Evolutionary conservation across 2,888 invertebrate genomes (phyloP).

Genomic region (Hydriomena furcata): DNA sequence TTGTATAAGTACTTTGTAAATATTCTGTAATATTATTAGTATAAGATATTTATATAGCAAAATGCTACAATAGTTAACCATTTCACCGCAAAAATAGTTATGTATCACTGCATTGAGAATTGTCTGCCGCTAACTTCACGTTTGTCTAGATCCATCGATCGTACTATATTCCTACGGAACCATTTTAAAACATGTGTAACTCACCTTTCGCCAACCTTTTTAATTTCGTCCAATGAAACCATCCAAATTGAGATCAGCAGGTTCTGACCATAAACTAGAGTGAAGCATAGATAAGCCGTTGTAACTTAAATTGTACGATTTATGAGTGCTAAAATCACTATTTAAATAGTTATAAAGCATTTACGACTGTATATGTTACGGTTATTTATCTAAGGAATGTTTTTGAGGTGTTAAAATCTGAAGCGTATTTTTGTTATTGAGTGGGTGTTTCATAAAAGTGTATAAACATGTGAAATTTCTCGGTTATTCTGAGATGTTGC

Average conservation of each 20-base stretch:
- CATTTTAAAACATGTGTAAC: not conserved
- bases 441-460: slow-evolving; percentile 16
- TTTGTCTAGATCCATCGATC: too few relatives aligned
- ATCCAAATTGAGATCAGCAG: slow-evolving; percentile 29
- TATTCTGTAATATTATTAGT: too few relatives aligned
- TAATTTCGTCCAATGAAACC: slow-evolving; percentile 25
- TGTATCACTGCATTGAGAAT: too few relatives aligned
- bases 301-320: slow-evolving; percentile 33
- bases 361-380: slow-evolving; percentile 22
- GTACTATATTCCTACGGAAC: too few relatives aligned
- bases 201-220: slow-evolving; percentile 18
- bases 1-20: too few relatives aligned
- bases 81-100: too few relatives aligned
- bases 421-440: slow-evolving; percentile 4
- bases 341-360: slow-evolving; percentile 36
- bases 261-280: slow-evolving; percentile 30
- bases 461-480: not conserved
- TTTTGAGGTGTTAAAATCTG: slow-evolving; percentile 33
- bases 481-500: too few relatives aligned
- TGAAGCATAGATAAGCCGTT: slow-evolving; percentile 33
- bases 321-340: slow-evolving; percentile 37
- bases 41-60: too few relatives aligned
- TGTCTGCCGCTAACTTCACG: too few relatives aligned
- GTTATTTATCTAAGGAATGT: slow-evolving; percentile 30
- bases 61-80: too few relatives aligned